Base-by-base conservation (phyloP, 2,113 vertebrate species). In the Tonatia bakeri region DNA sequence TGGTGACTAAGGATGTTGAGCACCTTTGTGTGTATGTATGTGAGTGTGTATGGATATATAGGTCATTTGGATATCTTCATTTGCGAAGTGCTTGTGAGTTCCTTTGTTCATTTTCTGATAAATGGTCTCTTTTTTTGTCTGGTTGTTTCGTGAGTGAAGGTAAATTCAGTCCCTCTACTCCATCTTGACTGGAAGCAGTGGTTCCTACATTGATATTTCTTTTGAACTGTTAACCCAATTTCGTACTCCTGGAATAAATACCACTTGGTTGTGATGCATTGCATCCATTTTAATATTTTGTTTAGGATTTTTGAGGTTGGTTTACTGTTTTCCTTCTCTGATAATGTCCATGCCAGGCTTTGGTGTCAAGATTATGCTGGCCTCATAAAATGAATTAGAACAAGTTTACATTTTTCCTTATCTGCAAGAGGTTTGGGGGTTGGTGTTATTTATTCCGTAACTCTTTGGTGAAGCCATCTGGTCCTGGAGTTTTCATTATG, bases 381-480 rank as follows among this genome's bases (percentile, higher is more conserved):
- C 15, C n/a, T 76, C 15, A 73, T 84, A 43, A 65, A 89, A 85
- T 73, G 45, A 50, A 14, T 73, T 90, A 19, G 43, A 22, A 54
- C 56, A 86, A 73, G 26, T 87, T 87, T 31, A 12, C 33, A 67
- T 50, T 67, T 59, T 65, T 36, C 9, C 64, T 76, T 43, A 15
- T 64, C 65, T 77, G 17, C 43, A 87, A 33, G 45, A 94, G 33
- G 94, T 94, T 90, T 87, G 31, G 76, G 67, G 76, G 19, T 43
- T 92, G 36, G 3, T 83, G n/a, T 67, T 92, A 56, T 31, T 94
- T 88, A 85, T 82, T 90, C 16, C 14, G 43, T 93, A 89, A 90
- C 67, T 90, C 19, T 90, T 84, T 75, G 56, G 17, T 81, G 9
- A 69, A 86, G 22, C 14, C 13, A 65, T 43, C 40, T 80, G 70